Base-by-base conservation (phyloP, 2,113 vertebrate species). In the Protobothrops flavoviridis region DNA sequence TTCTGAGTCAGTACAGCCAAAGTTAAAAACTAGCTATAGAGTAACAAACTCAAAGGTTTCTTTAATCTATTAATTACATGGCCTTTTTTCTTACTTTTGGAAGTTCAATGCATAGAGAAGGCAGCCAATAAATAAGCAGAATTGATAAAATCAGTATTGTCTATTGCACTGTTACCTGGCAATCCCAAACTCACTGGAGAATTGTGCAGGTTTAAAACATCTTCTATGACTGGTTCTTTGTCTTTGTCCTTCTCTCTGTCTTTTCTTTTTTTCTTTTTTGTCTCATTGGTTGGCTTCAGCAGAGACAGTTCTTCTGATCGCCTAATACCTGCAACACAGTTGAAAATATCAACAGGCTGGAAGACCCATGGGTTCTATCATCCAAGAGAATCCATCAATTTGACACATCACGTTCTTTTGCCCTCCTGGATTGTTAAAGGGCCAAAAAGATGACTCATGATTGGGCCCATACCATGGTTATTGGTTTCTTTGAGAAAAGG, bases 191-290 rank as follows among this genome's bases (percentile, higher is more conserved):
- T 98, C 85, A 97, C 97, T 59, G 97, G 97, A 43, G 98, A 95
- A 89, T 97, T 93, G 81, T 98, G 98, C 69, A 99, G 96, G 96
- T 98, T 98, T 96, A 99, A 97, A 90, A 99, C 91, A 85, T 99
- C 99, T 69, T 99, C 98, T 61, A 96, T 95, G 39, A 95, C 5
- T 1, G 97, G 90, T 45, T 98, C 97, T 55, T 98, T 98, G 93
- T 95, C 98, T 95, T 99, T 99, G 9, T 99, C 98, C 97, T 98
- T 99, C 95, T 95, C 98, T 95, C 99, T 99, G 8, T 99, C 98
- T 97, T 98, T 99, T 95, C 98, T 99, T 97, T 99, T 99, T 97
- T 99, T 99, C 97, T 99, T 99, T 97, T 98, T 99, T n/a, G 90
- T 96, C 81, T 98, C 98, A 94, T 98, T 98, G 17, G 97, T 94